These are phyloP conservation scores for Ammodytes marinus DNA, from an alignment of 2,113 vertebrate genomes.

Conservation along the genomic window DNA sequence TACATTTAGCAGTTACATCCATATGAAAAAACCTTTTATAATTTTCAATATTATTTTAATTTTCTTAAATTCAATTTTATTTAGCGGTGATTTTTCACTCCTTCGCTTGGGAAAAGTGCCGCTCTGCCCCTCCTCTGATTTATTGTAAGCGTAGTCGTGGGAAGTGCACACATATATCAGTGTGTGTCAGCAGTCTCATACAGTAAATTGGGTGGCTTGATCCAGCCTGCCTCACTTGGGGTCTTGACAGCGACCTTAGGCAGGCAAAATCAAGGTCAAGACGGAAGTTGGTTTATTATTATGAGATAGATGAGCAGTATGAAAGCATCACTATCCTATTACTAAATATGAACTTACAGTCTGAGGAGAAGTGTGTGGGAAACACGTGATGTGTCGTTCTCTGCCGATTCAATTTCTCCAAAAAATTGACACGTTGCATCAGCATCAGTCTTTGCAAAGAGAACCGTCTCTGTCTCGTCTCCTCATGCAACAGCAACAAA, in stretches of 20 bases:
- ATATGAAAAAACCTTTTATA: background rate
- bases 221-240: slow-evolving; percentile 38
- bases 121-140: slow-evolving; percentile 63
- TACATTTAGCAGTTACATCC: slow-evolving; percentile 1
- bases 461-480: slow-evolving; percentile 46
- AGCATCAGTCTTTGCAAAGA: slow-evolving; percentile 21
- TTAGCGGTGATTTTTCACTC: slow-evolving; percentile 40
- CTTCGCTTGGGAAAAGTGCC: slow-evolving; percentile 25
- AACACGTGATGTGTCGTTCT: slow-evolving; percentile 17
- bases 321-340: slow-evolving; percentile 11
- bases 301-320: slow-evolving; percentile 24
- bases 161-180: slow-evolving; percentile 73
- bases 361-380: background rate
- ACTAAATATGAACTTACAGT: slow-evolving; percentile 16
- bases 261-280: slow-evolving; percentile 66
- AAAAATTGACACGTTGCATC: slow-evolving; percentile 40
- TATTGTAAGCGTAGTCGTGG: slow-evolving; percentile 62
- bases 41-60: slow-evolving; percentile 17
- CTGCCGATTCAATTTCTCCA: slow-evolving; percentile 30
- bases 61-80: slow-evolving; percentile 34
- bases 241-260: slow-evolving; percentile 60
- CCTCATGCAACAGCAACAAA: slow-evolving; percentile 38
- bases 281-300: slow-evolving; percentile 35
- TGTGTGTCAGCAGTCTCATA: slow-evolving; percentile 64
- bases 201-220: slow-evolving; percentile 67